A percentile compares a stretch with the other conserved stretches of the same genome.
Evolutionary conservation across 2,113 vertebrate species (phyloP).

Genomic region (Procavia capensis): DNA sequence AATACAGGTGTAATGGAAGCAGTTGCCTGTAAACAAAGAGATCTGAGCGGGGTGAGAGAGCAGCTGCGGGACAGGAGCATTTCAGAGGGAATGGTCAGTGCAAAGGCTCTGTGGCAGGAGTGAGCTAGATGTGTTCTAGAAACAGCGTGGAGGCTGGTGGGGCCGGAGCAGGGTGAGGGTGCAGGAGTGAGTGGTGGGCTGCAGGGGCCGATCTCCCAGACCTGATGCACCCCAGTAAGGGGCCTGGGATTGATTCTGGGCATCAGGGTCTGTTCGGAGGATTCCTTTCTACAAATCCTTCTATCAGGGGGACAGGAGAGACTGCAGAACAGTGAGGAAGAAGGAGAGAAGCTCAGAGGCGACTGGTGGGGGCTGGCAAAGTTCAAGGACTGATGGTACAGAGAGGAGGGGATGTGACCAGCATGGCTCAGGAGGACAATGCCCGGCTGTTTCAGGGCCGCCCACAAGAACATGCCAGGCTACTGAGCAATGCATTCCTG

Average conservation of each 20-base stretch:
- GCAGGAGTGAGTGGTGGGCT: neutral
- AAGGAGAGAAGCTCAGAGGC: neutral
- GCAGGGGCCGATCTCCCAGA: neutral
- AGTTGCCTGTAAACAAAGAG: no score
- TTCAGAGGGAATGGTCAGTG: no score
- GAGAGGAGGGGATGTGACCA: neutral
- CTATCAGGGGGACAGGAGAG: neutral
- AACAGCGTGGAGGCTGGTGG: neutral
- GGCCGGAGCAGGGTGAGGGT: neutral
- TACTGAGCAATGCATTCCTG: neutral
- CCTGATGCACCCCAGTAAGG: neutral
- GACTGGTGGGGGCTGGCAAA: neutral
- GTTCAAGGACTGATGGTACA: neutral
- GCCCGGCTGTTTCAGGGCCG: constrained; percentile 6
- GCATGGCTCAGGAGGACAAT: accelerated
- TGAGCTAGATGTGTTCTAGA: no score
- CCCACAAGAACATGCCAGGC: neutral
- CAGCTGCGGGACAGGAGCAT: no score
- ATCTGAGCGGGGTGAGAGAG: no score
- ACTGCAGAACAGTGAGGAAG: neutral
- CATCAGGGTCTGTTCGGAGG: neutral
- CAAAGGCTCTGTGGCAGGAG: no score
- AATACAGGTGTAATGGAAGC: no score
- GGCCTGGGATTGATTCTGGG: neutral
- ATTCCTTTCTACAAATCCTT: neutral